Base-by-base conservation (phyloP, 2,888 invertebrate species). In the Morpho achilles region DNA sequence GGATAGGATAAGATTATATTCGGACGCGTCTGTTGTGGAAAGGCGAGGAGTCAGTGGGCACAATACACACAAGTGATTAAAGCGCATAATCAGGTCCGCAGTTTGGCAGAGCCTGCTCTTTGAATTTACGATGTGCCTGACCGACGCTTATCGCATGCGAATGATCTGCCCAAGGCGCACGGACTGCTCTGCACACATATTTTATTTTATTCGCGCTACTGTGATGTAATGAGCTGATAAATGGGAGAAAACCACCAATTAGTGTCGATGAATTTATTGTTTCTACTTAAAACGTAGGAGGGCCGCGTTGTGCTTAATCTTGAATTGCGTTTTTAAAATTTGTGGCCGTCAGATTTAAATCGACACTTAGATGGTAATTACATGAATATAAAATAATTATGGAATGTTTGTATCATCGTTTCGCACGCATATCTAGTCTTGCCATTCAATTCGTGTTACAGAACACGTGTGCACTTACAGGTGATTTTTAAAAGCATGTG, bases 141-240 rank as follows among this genome's bases (percentile, higher is more conserved):
- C 87, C 88, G 85, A 80, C 85, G 84, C 84, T 89, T 90, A 90
- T 89, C 90, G 88, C 87, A 87, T 87, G 87, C 89, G 88, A 88
- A 87, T 87, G 84, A 89, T 89, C 90, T 82, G 87, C 87, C 88
- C 83, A 83, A 84, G 85, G 88, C 87, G 86, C 84, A 83, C 83
- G 80, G 75, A 70, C 72, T 71, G 74, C 85, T 82, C 86, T 80
- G 79, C 86, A 82, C 87, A 88, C 87, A 90, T 87, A 89, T 90
- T 90, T 90, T 89, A 89, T 89, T 90, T 89, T 88, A 89, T 89
- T 90, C 89, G 87, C 89, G 88, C 90, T 90, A 89, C 90, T 85
- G 90, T 90, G 90, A 90, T 90, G 90, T 89, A 89, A 90, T 90
- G 90, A 90, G 88, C 89, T 87, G 90, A 90, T 90, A 90, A 90